Conservation (phyloP, 2,888 invertebrate genomes). For the Scaptomyza parva region DNA sequence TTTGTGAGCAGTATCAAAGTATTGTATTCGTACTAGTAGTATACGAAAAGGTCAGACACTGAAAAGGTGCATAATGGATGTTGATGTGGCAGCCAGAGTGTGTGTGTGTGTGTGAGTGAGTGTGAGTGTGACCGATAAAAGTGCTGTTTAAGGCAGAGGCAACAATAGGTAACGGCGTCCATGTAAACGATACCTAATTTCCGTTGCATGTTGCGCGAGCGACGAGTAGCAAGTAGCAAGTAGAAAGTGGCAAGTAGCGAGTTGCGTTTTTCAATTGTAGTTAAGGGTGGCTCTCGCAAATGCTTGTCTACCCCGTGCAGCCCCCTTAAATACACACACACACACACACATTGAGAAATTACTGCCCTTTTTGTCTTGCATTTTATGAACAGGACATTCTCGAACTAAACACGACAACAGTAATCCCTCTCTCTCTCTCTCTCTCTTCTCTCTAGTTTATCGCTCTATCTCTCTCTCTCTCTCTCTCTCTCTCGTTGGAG, state of each 20-base stretch:
- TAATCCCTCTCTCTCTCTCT: neutral
- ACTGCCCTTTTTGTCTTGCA: conserved; percentile 64
- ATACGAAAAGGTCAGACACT: conserved; percentile 44
- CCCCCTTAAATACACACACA: no score
- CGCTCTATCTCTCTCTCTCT: neutral
- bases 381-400: conserved; percentile 64
- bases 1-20: conserved; percentile 39
- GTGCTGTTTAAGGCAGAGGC: conserved; percentile 28
- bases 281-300: conserved; percentile 6
- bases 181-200: conserved; percentile 81
- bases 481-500: conserved; percentile 13
- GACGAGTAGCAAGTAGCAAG: neutral
- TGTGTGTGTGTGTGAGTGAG: conserved; percentile 4
- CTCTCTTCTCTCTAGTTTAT: neutral
- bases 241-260: conserved; percentile 29
- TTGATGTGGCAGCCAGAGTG: no score
- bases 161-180: conserved; percentile 57
- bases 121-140: conserved; percentile 47
- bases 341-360: neutral
- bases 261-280: conserved; percentile 6
- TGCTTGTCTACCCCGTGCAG: no score
- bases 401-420: neutral
- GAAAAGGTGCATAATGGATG: conserved; percentile 71
- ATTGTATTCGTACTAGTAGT: neutral
- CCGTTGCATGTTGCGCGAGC: conserved; percentile 59